Evolutionary conservation across 2,113 vertebrate species (phyloP).

Genomic region (Ptilorrhoa leucosticta): DNA sequence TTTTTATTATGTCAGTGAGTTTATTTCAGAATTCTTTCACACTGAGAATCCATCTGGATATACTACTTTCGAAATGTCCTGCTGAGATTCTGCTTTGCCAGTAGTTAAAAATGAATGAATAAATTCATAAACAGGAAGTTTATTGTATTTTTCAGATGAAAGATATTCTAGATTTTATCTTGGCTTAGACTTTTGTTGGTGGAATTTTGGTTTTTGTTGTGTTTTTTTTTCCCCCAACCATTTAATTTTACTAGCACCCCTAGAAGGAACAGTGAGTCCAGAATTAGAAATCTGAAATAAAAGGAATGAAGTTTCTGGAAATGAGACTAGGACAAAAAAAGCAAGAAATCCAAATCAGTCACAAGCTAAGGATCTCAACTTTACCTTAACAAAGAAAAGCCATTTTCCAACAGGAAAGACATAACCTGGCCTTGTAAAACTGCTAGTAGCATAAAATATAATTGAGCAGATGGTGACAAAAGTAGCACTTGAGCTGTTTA

Average conservation of each 20-base stretch:
- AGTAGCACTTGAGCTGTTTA: background rate
- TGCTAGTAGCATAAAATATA: background rate
- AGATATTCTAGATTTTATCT: background rate
- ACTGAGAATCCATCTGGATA: conserved; percentile 70
- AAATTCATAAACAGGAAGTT: conserved; percentile 44
- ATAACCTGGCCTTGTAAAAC: background rate
- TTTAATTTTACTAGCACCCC: background rate
- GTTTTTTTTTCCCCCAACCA: background rate
- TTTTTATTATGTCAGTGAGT: conserved; percentile 49
- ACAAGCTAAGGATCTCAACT: background rate
- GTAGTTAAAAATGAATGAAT: conserved; percentile 54
- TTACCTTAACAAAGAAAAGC: background rate
- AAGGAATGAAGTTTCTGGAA: background rate
- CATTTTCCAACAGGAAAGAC: background rate
- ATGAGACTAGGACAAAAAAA: background rate
- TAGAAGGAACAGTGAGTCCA: background rate
- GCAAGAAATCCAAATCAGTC: background rate
- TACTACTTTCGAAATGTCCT: conserved; percentile 41
- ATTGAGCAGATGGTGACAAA: background rate
- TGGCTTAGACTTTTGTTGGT: background rate
- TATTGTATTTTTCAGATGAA: conserved; percentile 11
- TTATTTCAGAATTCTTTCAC: conserved; percentile 61
- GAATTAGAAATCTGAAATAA: conserved; percentile 14
- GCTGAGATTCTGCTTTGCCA: conserved; percentile 45
- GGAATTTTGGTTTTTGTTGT: background rate